Evolutionary conservation across 2,888 invertebrate genomes (phyloP).

Genomic region (Nomada fabriciana): DNA sequence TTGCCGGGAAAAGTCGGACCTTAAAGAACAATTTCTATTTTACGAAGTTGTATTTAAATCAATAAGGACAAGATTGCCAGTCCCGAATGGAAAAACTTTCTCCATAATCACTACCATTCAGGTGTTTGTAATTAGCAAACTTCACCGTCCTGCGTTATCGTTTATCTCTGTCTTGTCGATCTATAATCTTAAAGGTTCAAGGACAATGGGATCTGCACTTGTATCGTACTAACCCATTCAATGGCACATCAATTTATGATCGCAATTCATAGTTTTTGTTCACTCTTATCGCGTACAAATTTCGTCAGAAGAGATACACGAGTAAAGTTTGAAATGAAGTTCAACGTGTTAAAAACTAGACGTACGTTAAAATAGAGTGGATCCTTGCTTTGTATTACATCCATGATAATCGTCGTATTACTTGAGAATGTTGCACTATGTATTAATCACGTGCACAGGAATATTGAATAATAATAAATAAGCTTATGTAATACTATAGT

Average conservation of each 20-base stretch:
- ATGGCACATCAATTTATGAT: neutral
- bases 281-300: neutral
- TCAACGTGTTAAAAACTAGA: too few relatives aligned
- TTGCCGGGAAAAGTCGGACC: conserved; percentile 10
- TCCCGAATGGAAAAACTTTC: conserved; percentile 55
- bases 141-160: conserved; percentile 34
- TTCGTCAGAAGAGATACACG: too few relatives aligned
- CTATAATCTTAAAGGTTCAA: conserved; percentile 7
- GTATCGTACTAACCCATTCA: neutral
- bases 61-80: conserved; percentile 52
- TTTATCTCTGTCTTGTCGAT: conserved; percentile 39
- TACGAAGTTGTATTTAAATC: conserved; percentile 52
- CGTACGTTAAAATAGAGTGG: too few relatives aligned
- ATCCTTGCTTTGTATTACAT: too few relatives aligned
- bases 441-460: too few relatives aligned
- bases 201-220: neutral
- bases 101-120: conserved; percentile 47
- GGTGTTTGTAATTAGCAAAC: conserved; percentile 49
- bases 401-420: too few relatives aligned
- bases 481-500: too few relatives aligned
- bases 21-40: conserved; percentile 39
- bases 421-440: too few relatives aligned
- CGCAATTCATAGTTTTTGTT: neutral
- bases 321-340: too few relatives aligned
- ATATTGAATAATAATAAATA: too few relatives aligned